Percentiles rank a stretch among this genome's conserved stretches.
phyloP scores from a whole-genome alignment of 2,888 invertebrate species.

The Agelastica alni region DNA sequence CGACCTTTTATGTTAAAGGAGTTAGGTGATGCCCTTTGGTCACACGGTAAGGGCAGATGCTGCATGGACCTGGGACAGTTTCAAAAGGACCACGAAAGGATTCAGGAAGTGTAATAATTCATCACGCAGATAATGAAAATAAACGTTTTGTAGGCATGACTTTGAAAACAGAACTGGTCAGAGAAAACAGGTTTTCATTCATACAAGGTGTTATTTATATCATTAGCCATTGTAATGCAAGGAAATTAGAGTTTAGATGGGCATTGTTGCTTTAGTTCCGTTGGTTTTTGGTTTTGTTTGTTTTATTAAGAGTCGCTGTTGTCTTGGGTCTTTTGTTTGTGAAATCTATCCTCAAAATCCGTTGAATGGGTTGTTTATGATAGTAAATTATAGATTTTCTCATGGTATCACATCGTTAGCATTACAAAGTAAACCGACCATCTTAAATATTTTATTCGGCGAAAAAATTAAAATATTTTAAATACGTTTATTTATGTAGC shows the following conservation, averaged over 20 bases:
- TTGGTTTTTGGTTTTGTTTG: slow-evolving; percentile 37
- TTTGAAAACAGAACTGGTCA: slow-evolving; percentile 38
- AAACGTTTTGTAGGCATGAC: slow-evolving; percentile 43
- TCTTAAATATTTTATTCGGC: no score
- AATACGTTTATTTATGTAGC: no score
- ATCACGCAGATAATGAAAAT: slow-evolving; percentile 33
- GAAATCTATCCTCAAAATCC: slow-evolving; percentile 11
- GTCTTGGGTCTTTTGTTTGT: slow-evolving; percentile 26
- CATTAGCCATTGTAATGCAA: slow-evolving; percentile 34
- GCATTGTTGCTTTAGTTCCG: slow-evolving; percentile 39
- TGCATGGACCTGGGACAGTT: slow-evolving; percentile 38
- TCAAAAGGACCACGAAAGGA: slow-evolving; percentile 27
- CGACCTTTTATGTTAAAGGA: slow-evolving; percentile 8
- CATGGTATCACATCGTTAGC: slow-evolving; percentile 7
- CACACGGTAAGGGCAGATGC: slow-evolving; percentile 49
- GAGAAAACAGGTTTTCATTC: slow-evolving; percentile 44
- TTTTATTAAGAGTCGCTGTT: slow-evolving; percentile 27
- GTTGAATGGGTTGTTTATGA: slow-evolving; percentile 3
- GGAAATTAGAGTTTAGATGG: slow-evolving; percentile 34
- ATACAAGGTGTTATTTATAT: slow-evolving; percentile 37
- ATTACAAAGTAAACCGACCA: no score
- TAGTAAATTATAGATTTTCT: slow-evolving; percentile 11
- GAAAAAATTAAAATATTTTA: no score
- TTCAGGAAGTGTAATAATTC: slow-evolving; percentile 37
- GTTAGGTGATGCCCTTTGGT: slow-evolving; percentile 42